A percentile compares a stretch with the other conserved stretches of the same genome.
Evolutionary conservation across 2,888 invertebrate genomes (phyloP).

Genomic region (Aleiodes leptofemur): DNA sequence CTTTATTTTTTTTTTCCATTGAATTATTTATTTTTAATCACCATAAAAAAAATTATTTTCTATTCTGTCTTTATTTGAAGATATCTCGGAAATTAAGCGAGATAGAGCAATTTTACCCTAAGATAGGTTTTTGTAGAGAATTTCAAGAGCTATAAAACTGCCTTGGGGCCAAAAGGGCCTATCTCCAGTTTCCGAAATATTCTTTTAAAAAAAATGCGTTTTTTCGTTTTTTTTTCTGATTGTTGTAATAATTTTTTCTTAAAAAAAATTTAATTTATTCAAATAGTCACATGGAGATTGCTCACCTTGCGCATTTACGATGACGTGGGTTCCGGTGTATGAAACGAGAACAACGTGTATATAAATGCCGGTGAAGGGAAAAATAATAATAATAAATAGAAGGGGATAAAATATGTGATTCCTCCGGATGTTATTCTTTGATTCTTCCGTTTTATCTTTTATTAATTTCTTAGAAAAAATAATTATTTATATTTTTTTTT

Average conservation of each 20-base stretch:
- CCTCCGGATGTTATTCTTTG: conserved; percentile 11
- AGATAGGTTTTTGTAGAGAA: too few relatives aligned
- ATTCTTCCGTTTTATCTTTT: conserved; percentile 4
- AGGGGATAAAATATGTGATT: not conserved
- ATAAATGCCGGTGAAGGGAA: conserved; percentile 37
- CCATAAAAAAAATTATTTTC: not conserved
- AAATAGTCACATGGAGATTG: conserved; percentile 10
- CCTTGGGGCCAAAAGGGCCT: too few relatives aligned
- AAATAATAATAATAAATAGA: conserved; percentile 36
- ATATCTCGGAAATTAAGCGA: not conserved
- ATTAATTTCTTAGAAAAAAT: not conserved
- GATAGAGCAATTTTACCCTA: too few relatives aligned
- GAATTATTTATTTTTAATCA: not conserved
- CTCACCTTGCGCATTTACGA: conserved; percentile 42
- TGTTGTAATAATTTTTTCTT: too few relatives aligned
- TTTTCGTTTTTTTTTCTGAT: too few relatives aligned
- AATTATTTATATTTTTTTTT: too few relatives aligned
- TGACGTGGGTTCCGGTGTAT: conserved; percentile 30
- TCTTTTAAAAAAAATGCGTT: too few relatives aligned
- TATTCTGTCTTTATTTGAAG: too few relatives aligned
- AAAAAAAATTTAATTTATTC: too few relatives aligned
- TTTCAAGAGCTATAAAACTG: too few relatives aligned
- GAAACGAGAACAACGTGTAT: conserved; percentile 29
- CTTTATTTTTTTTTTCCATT: not conserved
- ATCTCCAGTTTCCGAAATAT: too few relatives aligned